Percentiles rank a stretch among this genome's conserved stretches.
phyloP scores from a whole-genome alignment of 2,888 invertebrate species.

The Cotesia congregata region DNA sequence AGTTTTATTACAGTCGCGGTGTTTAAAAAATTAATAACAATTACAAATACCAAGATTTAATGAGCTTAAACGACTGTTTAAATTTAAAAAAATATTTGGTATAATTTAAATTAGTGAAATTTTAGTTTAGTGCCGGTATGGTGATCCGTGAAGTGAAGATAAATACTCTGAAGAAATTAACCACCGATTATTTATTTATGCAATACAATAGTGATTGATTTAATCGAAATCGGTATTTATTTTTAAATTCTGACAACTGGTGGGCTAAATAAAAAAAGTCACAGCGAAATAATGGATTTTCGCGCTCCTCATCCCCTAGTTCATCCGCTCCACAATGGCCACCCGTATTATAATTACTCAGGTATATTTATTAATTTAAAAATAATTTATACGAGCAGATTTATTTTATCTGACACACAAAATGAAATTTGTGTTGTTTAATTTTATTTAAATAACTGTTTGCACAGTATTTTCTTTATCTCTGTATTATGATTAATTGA shows the following conservation, averaged over 20 bases:
- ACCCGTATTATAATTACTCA: constrained; percentile 62
- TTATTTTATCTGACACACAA: constrained; percentile 17
- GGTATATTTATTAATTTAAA: constrained; percentile 43
- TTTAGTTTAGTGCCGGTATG: constrained; percentile 6
- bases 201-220: constrained; percentile 38
- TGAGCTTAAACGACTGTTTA: background rate
- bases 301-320: constrained; percentile 67
- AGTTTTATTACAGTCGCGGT: constrained; percentile 12
- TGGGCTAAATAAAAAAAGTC: constrained; percentile 5
- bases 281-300: constrained; percentile 63
- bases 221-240: constrained; percentile 35
- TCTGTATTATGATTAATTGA: background rate
- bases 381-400: constrained; percentile 5
- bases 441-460: background rate
- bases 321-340: constrained; percentile 65
- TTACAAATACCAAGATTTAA: background rate
- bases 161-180: constrained; percentile 15
- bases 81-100: background rate
- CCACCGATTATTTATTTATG: constrained; percentile 19
- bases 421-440: constrained; percentile 11
- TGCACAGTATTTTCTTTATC: constrained; percentile 20
- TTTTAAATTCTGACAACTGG: constrained; percentile 21
- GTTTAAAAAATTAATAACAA: background rate
- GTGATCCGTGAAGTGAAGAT: constrained; percentile 22
- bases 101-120: background rate